Conservation (phyloP, 2,888 invertebrate genomes). For the Chloroclysta siterata region DNA sequence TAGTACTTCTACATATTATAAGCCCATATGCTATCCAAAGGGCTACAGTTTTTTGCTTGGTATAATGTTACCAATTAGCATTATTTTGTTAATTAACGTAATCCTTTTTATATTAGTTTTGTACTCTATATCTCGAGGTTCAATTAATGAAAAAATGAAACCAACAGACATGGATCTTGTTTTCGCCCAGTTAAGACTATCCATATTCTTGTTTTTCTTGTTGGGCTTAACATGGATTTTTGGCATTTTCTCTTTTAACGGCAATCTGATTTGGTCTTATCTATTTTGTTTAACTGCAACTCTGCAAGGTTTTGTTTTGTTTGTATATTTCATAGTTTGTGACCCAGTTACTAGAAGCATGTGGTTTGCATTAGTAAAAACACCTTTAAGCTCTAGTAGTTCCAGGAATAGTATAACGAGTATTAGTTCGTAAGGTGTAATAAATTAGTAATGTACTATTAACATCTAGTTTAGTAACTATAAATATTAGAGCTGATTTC, state of each 20-base stretch:
- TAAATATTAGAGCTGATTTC: too few relatives aligned
- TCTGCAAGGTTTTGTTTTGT: slow-evolving; percentile 86
- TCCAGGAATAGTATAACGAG: slow-evolving; percentile 70
- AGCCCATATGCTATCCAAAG: slow-evolving; percentile 82
- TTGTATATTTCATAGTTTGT: slow-evolving; percentile 85
- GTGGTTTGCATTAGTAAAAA: slow-evolving; percentile 77
- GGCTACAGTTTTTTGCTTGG: slow-evolving; percentile 77
- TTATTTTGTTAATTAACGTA: slow-evolving; percentile 81
- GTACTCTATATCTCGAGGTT: slow-evolving; percentile 78
- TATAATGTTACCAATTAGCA: slow-evolving; percentile 81
- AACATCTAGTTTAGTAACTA: too few relatives aligned
- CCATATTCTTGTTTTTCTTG: slow-evolving; percentile 85
- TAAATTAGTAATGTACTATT: too few relatives aligned
- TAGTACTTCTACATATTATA: slow-evolving; percentile 43
- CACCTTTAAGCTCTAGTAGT: slow-evolving; percentile 57
- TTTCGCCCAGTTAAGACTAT: slow-evolving; percentile 82
- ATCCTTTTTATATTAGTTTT: slow-evolving; percentile 83
- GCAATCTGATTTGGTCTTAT: slow-evolving; percentile 83
- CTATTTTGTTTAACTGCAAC: slow-evolving; percentile 87
- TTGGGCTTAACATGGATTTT: slow-evolving; percentile 87
- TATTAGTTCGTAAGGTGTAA: slow-evolving; percentile 39
- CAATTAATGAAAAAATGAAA: slow-evolving; percentile 76
- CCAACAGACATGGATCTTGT: slow-evolving; percentile 67
- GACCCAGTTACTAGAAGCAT: slow-evolving; percentile 82
- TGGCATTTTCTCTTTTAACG: slow-evolving; percentile 82